phyloP scores from a whole-genome alignment of 30 jellyfish, hydroid and myxozoan genomes.

The Nemopilema nomurai region DNA sequence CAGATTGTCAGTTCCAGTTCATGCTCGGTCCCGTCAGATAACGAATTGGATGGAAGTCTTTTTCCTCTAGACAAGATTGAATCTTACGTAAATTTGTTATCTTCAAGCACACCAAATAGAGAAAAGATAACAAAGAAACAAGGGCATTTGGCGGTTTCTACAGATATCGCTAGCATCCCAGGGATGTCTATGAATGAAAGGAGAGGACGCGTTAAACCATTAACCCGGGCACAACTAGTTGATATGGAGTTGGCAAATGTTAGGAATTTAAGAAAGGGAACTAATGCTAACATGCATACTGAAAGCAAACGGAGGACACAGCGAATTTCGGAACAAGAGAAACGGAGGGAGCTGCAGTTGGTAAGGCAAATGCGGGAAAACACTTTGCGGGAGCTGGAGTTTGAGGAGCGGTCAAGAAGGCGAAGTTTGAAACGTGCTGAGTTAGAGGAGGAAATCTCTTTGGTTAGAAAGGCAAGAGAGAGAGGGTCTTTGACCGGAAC shows the following conservation, averaged over 20 bases:
- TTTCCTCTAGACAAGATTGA: not conserved
- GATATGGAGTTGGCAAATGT: slow-evolving; percentile 1
- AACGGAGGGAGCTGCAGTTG: slow-evolving; percentile 4
- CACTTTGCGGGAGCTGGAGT: slow-evolving; percentile 4
- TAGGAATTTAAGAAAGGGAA: not conserved
- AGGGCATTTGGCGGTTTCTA: not conserved
- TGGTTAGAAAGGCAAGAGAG: not conserved
- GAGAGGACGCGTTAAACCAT: not conserved
- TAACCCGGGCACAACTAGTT: not conserved
- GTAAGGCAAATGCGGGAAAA: slow-evolving; percentile 36
- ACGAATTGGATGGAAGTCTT: no score
- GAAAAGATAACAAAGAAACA: not conserved
- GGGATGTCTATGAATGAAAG: not conserved
- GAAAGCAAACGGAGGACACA: not conserved
- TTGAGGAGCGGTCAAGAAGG: not conserved
- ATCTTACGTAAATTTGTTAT: not conserved
- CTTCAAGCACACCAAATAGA: not conserved
- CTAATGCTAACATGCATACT: not conserved
- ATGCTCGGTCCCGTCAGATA: no score
- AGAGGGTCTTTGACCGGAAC: no score
- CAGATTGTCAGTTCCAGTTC: no score
- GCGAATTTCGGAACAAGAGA: not conserved
- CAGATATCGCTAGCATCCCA: not conserved
- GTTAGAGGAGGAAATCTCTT: not conserved
- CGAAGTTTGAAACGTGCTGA: slow-evolving; percentile 8